phyloP scores from a whole-genome alignment of 2,888 invertebrate genomes.

The Sicus ferrugineus region DNA sequence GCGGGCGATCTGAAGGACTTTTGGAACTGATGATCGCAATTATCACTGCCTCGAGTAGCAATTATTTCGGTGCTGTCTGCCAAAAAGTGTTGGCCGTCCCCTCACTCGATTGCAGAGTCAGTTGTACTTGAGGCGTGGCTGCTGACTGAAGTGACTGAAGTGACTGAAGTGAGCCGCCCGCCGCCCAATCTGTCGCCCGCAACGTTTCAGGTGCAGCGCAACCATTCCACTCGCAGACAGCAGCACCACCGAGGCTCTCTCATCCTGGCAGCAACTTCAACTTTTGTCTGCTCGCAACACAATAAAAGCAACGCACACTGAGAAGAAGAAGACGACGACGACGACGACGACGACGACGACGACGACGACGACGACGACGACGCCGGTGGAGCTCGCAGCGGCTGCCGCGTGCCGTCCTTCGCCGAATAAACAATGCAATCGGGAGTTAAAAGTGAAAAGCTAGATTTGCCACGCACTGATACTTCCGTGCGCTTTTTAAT shows the following conservation, averaged over 20 bases:
- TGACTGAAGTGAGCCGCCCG: background rate
- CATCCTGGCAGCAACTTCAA: background rate
- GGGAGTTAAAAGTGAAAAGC: slow-evolving; percentile 58
- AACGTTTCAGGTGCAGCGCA: background rate
- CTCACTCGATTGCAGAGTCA: background rate
- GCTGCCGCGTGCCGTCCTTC: background rate
- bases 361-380: background rate
- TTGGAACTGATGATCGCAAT: slow-evolving; percentile 28
- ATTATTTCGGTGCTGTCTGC: slow-evolving; percentile 23
- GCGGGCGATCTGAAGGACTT: slow-evolving; percentile 13
- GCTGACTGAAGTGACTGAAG: background rate
- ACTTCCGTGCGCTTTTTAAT: slow-evolving; percentile 59
- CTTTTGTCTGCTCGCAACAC: slow-evolving; percentile 8
- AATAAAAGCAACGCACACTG: slow-evolving; percentile 3
- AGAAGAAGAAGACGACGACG: background rate
- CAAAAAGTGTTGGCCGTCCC: slow-evolving; percentile 7
- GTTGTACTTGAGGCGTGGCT: background rate
- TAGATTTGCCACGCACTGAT: slow-evolving; percentile 60
- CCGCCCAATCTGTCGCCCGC: background rate
- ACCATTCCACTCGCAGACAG: too few species aligned
- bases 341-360: background rate
- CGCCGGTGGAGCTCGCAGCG: too few species aligned
- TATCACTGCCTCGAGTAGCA: slow-evolving; percentile 22
- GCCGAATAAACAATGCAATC: slow-evolving; percentile 39
- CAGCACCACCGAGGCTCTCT: background rate